A percentile compares a stretch with the other conserved stretches of the same genome.
These are phyloP conservation scores for Onychomys leucogaster DNA, from an alignment of 2,797 vertebrate species.

Conservation along the genomic window DNA sequence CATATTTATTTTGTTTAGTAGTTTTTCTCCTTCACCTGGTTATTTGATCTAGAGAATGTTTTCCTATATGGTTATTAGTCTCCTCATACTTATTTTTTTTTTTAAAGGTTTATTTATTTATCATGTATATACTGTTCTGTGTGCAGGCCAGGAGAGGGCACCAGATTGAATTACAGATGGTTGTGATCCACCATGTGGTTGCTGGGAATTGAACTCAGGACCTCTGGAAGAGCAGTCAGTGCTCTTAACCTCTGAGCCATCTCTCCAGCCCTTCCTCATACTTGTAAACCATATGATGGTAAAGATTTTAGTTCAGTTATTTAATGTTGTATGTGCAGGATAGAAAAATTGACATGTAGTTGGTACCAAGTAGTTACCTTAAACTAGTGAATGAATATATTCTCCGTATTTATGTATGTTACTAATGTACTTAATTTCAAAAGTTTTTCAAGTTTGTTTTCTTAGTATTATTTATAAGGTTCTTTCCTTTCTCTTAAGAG, in stretches of 20 bases:
- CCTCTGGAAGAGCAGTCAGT: too few species aligned
- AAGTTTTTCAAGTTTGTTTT: background rate
- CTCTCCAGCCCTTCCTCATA: too few species aligned
- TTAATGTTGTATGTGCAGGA: background rate
- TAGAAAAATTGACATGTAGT: conserved; percentile 13
- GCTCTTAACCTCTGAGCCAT: too few species aligned
- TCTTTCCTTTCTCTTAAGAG: background rate
- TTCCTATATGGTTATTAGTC: conserved; percentile 12
- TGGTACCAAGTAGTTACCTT: conserved; percentile 16
- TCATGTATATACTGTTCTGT: too few species aligned
- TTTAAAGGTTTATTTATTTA: too few species aligned
- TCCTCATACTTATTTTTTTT: background rate
- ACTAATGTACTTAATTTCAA: background rate
- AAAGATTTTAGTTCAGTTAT: background rate
- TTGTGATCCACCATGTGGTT: too few species aligned
- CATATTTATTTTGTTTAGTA: background rate
- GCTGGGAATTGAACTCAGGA: too few species aligned
- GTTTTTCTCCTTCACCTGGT: conserved; percentile 12
- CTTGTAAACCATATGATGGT: background rate
- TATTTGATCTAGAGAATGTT: background rate
- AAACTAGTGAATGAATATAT: background rate
- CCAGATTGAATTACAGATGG: too few species aligned
- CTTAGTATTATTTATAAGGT: background rate
- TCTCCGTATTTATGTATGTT: background rate
- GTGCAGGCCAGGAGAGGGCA: too few species aligned